A percentile compares a stretch with the other conserved stretches of the same genome.
Evolutionary conservation across 2,797 vertebrate genomes (phyloP).

Genomic region (Macrochelys suwanniensis): DNA sequence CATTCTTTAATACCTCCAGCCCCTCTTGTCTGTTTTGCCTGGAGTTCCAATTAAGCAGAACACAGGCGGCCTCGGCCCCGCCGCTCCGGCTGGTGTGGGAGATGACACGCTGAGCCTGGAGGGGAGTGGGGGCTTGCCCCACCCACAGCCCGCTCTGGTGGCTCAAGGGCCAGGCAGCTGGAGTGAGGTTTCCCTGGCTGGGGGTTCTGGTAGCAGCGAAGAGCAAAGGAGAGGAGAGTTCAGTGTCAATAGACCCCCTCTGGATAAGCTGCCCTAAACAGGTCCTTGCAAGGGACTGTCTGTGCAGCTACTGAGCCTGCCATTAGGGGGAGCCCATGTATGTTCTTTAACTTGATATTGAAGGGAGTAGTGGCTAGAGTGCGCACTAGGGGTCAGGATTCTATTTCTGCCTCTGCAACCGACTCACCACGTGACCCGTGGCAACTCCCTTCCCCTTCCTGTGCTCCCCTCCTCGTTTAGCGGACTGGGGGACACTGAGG

Average conservation of each 20-base stretch:
- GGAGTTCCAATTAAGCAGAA: accelerated
- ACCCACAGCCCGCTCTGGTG: neutral
- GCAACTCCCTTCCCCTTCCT: neutral
- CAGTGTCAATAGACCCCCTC: neutral
- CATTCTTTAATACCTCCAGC: neutral
- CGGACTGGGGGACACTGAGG: neutral
- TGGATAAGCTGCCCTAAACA: neutral
- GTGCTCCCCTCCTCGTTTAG: neutral
- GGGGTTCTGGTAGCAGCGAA: accelerated
- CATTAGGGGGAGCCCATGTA: neutral
- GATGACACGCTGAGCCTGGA: neutral
- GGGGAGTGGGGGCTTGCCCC: neutral
- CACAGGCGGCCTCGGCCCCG: neutral
- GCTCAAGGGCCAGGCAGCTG: neutral
- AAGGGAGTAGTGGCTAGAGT: neutral
- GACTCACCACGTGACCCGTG: neutral
- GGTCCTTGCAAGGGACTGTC: neutral
- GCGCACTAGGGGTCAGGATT: neutral
- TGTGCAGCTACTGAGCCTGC: neutral
- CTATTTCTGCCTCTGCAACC: neutral
- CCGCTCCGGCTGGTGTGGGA: neutral
- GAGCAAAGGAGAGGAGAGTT: neutral
- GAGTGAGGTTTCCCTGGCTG: accelerated
- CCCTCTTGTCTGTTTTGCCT: neutral
- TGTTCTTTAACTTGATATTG: neutral